These are phyloP conservation scores for Illadopsis cleaveri DNA, from an alignment of 2,113 vertebrate species.

Conservation along the genomic window DNA sequence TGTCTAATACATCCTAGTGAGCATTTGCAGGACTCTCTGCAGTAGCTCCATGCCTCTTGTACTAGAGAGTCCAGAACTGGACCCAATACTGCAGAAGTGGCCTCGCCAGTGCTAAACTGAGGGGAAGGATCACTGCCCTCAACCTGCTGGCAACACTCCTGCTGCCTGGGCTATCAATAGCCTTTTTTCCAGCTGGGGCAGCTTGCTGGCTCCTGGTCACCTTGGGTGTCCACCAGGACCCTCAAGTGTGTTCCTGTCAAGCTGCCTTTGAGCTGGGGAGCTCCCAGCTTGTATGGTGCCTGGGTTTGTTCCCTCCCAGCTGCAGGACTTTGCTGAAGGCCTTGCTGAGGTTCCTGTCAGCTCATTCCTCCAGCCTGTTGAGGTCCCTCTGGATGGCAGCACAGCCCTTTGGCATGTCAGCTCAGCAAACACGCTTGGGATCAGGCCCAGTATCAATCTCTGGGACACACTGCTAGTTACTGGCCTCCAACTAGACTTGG, in stretches of 20 bases:
- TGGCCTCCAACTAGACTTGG: neutral
- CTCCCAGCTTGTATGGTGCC: neutral
- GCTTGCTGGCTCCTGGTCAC: neutral
- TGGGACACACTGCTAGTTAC: fast-evolving
- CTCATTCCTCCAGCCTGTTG: neutral
- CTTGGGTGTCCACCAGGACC: neutral
- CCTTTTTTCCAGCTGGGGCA: neutral
- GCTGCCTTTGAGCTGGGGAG: neutral
- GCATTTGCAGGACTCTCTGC: neutral
- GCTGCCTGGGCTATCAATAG: neutral
- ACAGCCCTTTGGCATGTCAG: neutral
- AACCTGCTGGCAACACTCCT: neutral
- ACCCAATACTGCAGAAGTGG: neutral
- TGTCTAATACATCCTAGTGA: neutral
- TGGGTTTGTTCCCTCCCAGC: neutral
- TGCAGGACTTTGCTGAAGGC: neutral
- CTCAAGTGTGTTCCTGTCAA: neutral
- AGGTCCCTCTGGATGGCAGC: neutral
- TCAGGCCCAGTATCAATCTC: neutral
- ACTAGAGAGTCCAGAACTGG: neutral
- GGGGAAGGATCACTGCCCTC: neutral
- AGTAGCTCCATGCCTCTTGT: neutral
- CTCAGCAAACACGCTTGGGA: neutral
- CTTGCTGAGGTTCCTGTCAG: neutral
- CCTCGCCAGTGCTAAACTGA: neutral